Evolutionary conservation across 64 coral and sea anemone species (phyloP).

Genomic region (Actinia equina): DNA sequence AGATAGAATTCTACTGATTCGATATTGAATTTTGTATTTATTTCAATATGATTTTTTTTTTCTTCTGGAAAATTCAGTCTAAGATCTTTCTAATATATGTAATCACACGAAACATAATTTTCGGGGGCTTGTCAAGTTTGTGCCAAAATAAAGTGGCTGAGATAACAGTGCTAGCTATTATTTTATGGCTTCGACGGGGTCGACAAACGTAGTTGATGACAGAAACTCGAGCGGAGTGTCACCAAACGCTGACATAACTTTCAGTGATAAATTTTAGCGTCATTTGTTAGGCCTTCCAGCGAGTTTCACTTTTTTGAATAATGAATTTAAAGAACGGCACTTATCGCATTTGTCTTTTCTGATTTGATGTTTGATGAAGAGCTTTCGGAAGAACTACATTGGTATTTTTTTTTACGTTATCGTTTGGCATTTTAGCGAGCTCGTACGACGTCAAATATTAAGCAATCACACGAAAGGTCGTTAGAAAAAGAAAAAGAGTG

Average conservation of each 20-base stretch:
- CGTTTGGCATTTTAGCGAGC: not conserved
- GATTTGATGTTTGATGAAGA: slow-evolving; percentile 12
- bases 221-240: not conserved
- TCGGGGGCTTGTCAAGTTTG: too few species aligned
- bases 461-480: not conserved
- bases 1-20: too few species aligned
- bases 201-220: not conserved
- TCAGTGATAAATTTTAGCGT: not conserved
- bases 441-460: not conserved
- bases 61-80: not conserved
- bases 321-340: not conserved
- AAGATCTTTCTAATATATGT: not conserved
- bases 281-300: not conserved
- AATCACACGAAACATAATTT: not conserved
- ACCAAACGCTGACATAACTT: not conserved
- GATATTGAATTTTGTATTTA: too few species aligned
- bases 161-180: not conserved
- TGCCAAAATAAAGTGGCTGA: not conserved
- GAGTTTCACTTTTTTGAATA: not conserved
- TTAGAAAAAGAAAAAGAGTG: not conserved
- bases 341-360: not conserved
- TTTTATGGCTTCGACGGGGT: not conserved
- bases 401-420: not conserved
- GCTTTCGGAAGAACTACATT: not conserved
- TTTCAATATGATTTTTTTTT: too few species aligned